Evolutionary conservation across 2,888 invertebrate genomes (phyloP), one percentile per base, ranked within the genome.

Genomic region (Serripes groenlandicus): DNA sequence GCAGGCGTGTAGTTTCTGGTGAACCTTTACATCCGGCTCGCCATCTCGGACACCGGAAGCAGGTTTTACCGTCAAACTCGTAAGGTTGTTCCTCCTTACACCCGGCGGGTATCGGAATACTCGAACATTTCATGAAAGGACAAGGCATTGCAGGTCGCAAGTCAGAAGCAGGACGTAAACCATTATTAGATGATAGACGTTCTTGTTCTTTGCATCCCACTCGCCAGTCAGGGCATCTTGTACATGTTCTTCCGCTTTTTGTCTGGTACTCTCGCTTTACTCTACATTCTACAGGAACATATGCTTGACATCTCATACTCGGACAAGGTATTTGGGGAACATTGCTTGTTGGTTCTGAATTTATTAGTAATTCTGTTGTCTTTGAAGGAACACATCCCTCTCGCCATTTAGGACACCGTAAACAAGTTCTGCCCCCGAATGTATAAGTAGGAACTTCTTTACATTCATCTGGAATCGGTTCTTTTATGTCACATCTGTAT

Each of bases 11-110:
- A 49, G 30, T 66, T 23, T n/a, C 54, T n/a, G 28, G 34, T 37
- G 15, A 2, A 15, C 68, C 32, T n/a, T 30, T 23, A 60, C 85
- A 85, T n/a, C 79, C 77, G 28, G 71, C 37, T 49, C 77, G 69
- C 79, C 81, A 81, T 68, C 58, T 81, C 42, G 85, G 82, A 68
- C 85, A 85, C n/a, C 74, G 56, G 34, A 80, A 81, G 60, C 85
- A 85, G 18, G 78, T 82, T 21, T 37, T 64, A n/a, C 85, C 85
- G 28, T 77, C 49, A 26, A 66, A 85, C 1, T 78, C 56, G 49
- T 70, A 85, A 1, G 85, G 78, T 37, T 78, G 77, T 34, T 74
- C 74, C 35, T 75, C 75, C 35, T 58, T 62, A 32, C 85, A 85
- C 32, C 75, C 78, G 21, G 72, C 30, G 23, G 85, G 82, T 54